Evolutionary conservation across 2,113 vertebrate species (phyloP), one percentile per base, ranked within the genome.

Genomic region (Chaetorhynchus papuensis): DNA sequence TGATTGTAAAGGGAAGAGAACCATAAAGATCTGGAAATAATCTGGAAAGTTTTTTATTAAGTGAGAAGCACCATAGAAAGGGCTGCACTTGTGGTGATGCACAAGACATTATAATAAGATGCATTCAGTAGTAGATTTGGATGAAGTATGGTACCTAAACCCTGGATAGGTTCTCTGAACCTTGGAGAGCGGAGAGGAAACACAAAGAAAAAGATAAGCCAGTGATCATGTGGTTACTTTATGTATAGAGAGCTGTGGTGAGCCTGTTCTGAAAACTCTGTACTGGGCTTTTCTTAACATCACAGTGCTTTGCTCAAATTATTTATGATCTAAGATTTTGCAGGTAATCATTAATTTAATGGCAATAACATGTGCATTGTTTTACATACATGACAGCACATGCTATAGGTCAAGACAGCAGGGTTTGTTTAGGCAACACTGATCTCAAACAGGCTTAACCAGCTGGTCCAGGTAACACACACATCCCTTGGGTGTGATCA

Each of bases 381-480:
- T 81, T 53, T 8, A 61, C 17, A 53, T 16, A 33, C 5, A 57
- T 37, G 42, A 69, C 7, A 60, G 39, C 0, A 2, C 22, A 61
- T 6, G 19, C 64, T 44, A 8, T 2, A 23, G 26, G 39, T 69
- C 35, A 50, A 41, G 30, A 60, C 14, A 65, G 20, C 27, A 6
- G 24, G 10, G 17, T 35, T 81, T 74, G 42, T 72, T 87, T 57
- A 49, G 39, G 47, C 65, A 91, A 27, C 28, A 20, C 14, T 15
- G 37, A 81, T 60, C 39, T 63, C 56, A 61, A 64, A 60, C 35
- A 87, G 81, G 77, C 41, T 91, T 84, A 94, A 44, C 77, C 20
- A 74, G 84, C 22, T 78, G 37, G 30, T 82, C 50, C 50, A 70
- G 19, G 19, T 61, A 81, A 77, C 28, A 17, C 6, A 66, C 14